Conservation (phyloP, 2,888 invertebrate species). For the Agelastica alni region DNA sequence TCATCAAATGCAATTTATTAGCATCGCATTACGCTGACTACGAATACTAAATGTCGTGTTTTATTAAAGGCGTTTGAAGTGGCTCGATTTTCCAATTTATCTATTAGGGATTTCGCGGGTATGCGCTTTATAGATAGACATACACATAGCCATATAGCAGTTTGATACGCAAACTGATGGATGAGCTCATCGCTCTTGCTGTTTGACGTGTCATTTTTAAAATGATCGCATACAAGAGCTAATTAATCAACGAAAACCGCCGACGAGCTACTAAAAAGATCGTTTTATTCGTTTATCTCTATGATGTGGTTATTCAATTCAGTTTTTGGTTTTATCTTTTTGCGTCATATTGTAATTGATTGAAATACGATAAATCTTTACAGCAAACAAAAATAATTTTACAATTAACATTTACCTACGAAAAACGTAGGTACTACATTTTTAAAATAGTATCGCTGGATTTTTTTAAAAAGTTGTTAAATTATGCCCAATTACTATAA, state of each 20-base stretch:
- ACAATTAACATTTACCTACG: no score
- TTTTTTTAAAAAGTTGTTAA: no score
- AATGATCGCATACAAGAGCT: slow-evolving; percentile 43
- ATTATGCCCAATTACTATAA: no score
- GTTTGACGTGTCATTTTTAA: slow-evolving; percentile 46
- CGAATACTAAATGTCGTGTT: no score
- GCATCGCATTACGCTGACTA: no score
- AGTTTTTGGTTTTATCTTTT: background rate
- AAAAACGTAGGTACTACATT: no score
- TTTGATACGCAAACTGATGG: slow-evolving; percentile 30
- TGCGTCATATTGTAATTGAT: no score
- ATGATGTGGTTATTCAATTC: background rate
- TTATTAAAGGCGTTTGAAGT: slow-evolving; percentile 8
- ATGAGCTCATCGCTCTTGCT: slow-evolving; percentile 48
- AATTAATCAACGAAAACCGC: slow-evolving; percentile 43
- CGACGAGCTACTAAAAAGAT: slow-evolving; percentile 1
- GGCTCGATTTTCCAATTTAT: slow-evolving; percentile 28
- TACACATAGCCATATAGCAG: slow-evolving; percentile 10
- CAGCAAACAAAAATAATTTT: no score
- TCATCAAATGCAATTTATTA: no score
- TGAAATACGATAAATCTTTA: no score
- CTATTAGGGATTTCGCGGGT: slow-evolving; percentile 14
- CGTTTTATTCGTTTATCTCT: background rate
- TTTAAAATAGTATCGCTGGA: no score
- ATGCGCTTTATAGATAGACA: background rate